Conservation (phyloP, 2,113 vertebrate genomes). For the Lagopus muta region DNA sequence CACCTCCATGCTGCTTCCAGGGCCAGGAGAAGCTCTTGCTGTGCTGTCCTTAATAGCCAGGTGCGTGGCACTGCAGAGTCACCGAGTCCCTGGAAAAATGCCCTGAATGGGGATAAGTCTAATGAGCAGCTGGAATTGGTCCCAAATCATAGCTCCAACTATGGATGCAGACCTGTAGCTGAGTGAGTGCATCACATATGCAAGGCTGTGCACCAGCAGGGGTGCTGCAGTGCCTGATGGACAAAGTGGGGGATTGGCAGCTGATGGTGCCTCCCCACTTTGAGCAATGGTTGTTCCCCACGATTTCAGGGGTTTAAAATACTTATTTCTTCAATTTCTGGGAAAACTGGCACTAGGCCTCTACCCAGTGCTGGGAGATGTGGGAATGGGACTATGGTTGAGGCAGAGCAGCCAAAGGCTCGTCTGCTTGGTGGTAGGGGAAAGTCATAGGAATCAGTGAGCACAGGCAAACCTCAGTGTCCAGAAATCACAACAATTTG, state of each 20-base stretch:
- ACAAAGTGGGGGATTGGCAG: not conserved
- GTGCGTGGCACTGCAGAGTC: not conserved
- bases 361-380: not conserved
- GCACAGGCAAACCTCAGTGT: not conserved
- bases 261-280: rapidly evolving
- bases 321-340: not conserved
- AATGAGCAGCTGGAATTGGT: not conserved
- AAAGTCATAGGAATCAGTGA: not conserved
- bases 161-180: not conserved
- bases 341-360: not conserved
- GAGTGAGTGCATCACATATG: not conserved
- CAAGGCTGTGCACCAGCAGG: not conserved
- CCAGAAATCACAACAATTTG: not conserved
- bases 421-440: no score
- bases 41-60: rapidly evolving
- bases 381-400: rapidly evolving
- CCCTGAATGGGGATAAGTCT: not conserved
- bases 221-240: not conserved
- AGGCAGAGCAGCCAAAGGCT: not conserved
- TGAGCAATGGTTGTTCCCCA: not conserved
- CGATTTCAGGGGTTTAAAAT: not conserved
- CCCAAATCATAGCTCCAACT: not conserved
- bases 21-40: not conserved
- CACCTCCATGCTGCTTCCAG: not conserved
- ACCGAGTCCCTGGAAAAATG: not conserved